Conservation (phyloP, 2,888 invertebrate genomes). For the Lasioglossum vierecki region DNA sequence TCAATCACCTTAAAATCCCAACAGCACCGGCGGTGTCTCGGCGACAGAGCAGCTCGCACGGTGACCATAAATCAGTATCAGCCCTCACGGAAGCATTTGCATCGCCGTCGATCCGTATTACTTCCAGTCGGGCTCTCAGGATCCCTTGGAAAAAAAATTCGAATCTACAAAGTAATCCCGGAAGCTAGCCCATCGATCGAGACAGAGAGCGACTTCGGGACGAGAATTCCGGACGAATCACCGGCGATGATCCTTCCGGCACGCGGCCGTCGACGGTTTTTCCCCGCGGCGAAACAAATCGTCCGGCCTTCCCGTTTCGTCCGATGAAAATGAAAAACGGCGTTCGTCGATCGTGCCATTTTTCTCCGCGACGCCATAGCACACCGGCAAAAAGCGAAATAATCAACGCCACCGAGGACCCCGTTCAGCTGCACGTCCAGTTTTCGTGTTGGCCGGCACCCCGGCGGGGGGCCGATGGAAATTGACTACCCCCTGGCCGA, state of each 20-base stretch:
- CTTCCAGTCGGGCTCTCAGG: slow-evolving; percentile 5
- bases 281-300: slow-evolving; percentile 63
- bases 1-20: slow-evolving; percentile 10
- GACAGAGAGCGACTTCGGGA: neutral
- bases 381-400: slow-evolving; percentile 68
- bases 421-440: slow-evolving; percentile 57
- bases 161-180: slow-evolving; percentile 32
- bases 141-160: slow-evolving; percentile 6
- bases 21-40: neutral
- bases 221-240: neutral
- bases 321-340: slow-evolving; percentile 62
- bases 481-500: slow-evolving; percentile 54
- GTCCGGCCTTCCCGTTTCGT: slow-evolving; percentile 36
- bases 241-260: slow-evolving; percentile 53
- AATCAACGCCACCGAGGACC: slow-evolving; percentile 55
- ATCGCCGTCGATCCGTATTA: slow-evolving; percentile 8
- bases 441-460: slow-evolving; percentile 58
- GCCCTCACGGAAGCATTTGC: neutral
- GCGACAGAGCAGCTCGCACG: neutral
- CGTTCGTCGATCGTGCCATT: slow-evolving; percentile 65
- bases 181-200: slow-evolving; percentile 42
- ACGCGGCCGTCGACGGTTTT: slow-evolving; percentile 57
- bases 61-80: slow-evolving; percentile 27
- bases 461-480: slow-evolving; percentile 64
- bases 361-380: slow-evolving; percentile 53